Base-by-base conservation (phyloP, 2,888 invertebrate species). In the Drosophila longiperda region DNA sequence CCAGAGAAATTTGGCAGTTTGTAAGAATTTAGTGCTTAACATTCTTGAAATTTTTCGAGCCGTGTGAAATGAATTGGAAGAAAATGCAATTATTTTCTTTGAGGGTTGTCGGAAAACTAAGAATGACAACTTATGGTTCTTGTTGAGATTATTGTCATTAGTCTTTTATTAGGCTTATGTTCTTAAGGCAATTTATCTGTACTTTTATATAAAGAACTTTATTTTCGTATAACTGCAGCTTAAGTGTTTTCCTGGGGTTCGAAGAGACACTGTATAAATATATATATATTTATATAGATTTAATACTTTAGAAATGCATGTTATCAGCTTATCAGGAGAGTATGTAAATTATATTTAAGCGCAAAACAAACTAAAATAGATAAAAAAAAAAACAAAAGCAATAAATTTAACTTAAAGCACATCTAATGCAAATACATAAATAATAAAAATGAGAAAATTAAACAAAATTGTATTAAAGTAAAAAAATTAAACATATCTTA, bases 21-120 rank as follows among this genome's bases (percentile, higher is more conserved):
- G 17, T 32, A 52, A 20, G 64, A 64, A 52, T 65, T 20, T 52
- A 8, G 11, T n/a, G 45, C 20, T 65, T 29, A 32, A 36, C 20
- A 32, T 66, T 66, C 26, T 38, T 38, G 26, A 29, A 49, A 17
- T 26, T 29, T 11, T 40, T 3, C 9, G 11, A 17, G n/a, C n/a
- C 9, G 12, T 48, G 32, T 38, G 42, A 23, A 15, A n/a, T 65
- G 23, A 65, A 34, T 11, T 26, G 49, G 33, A 65, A 45, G 7
- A 4, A 66, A 65, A 34, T 20, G 4, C 6, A 50, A 42, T 29
- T 29, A 11, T 34, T n/a, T 23, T 5, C 12, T 11, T 36, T 3
- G 23, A 26, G 58, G 42, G 33, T 23, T 23, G 52, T 20, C 52
- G 7, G 23, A 26, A 12, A 33, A 32, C 26, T 26, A 36, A 4